A percentile compares a stretch with the other conserved stretches of the same genome.
Evolutionary conservation across 2,888 invertebrate species (phyloP).

Genomic region (Polymixis flavicincta): DNA sequence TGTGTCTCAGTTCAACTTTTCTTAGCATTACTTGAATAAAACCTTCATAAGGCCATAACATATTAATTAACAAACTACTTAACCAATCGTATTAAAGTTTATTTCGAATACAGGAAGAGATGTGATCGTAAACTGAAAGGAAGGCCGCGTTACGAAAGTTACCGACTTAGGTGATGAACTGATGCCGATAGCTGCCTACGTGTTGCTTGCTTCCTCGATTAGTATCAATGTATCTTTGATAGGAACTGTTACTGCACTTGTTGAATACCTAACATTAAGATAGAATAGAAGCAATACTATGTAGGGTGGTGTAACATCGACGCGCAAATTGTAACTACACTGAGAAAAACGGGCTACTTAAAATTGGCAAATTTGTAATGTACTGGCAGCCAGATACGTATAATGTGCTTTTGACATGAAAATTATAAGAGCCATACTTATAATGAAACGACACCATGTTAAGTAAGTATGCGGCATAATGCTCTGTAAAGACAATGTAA

Average conservation of each 20-base stretch:
- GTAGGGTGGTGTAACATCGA: no score
- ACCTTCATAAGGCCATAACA: not conserved
- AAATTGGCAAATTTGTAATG: no score
- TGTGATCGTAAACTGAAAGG: conserved; percentile 49
- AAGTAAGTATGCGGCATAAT: no score
- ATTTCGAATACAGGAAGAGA: conserved; percentile 57
- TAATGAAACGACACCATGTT: no score
- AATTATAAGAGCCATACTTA: no score
- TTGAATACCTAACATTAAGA: conserved; percentile 6
- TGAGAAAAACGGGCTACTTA: no score
- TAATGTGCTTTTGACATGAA: no score
- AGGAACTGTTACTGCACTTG: conserved; percentile 17
- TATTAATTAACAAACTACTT: not conserved
- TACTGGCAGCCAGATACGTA: no score
- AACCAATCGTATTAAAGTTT: conserved; percentile 27
- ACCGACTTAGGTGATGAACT: conserved; percentile 55
- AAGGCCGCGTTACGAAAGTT: conserved; percentile 59
- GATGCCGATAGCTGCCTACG: conserved; percentile 30
- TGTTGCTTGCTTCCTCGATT: conserved; percentile 33
- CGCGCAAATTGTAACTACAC: no score
- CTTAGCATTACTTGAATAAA: not conserved
- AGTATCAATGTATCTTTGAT: conserved; percentile 30
- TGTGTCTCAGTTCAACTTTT: not conserved
- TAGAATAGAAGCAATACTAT: no score
- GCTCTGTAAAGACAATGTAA: no score